Evolutionary conservation across 1,140 invertebrate species (phyloP), one percentile per base, ranked within the genome.

Genomic region (Drosophila mauritiana): DNA sequence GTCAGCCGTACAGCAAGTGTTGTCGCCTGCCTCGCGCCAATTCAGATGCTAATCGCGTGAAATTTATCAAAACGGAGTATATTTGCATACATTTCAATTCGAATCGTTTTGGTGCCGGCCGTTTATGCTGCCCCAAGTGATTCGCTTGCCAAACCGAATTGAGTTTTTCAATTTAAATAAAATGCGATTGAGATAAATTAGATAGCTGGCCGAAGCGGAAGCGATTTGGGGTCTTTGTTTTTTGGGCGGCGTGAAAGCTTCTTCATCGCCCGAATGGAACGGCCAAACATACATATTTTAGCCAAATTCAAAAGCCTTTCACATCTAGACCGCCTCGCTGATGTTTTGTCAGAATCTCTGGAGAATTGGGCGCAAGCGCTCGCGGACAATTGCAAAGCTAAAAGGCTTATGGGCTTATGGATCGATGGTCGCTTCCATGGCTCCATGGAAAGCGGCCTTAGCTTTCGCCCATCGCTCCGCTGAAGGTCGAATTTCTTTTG

Each of bases 101-200:
- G 17, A 45, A 17, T n/a, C 40, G n/a, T 15, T 42, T 31, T 46
- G 48, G 48, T 59, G 43, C 34, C 64, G 56, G 42, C 49, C 64
- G 51, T 78, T 78, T 57, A 70, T 65, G 73, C 68, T 85, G 55
- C 51, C 27, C 73, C 56, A 63, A 86, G 65, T 72, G 64, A 76
- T 55, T 68, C 51, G 43, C 34, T 48, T 54, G 40, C 63, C 72
- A 65, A 45, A 11, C 31, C 13, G 54, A 46, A 78, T 64, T 78
- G 74, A 81, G 70, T 61, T 86, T 86, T 86, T 78, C 83, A 88
- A 70, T 86, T 83, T 86, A 88, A 86, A 86, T 88, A 88, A 79
- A 76, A 76, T 64, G 69, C 84, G 79, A 86, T 86, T 86, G 83
- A 88, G 83, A 86, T 88, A 86, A 86, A 86, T 88, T 88, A 79